Conservation (phyloP, 1,140 invertebrate species). For the Lepidotrigona ventralis region DNA sequence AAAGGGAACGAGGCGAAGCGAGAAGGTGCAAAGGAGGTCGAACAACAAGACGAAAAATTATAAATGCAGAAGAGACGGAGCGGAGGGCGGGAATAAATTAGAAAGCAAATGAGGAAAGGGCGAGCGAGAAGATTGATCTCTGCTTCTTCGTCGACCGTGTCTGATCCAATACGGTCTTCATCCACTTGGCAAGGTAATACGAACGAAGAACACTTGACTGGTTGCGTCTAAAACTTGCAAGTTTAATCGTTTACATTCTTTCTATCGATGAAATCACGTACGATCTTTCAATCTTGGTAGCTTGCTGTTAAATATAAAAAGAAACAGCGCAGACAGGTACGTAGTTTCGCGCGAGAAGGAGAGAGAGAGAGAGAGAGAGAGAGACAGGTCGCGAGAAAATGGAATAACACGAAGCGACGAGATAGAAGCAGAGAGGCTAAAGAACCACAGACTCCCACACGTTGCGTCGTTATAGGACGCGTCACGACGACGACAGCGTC, state of each 20-base stretch:
- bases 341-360: not conserved
- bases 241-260: not conserved
- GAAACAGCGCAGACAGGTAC: not conserved
- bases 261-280: not conserved
- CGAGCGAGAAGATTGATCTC: not conserved
- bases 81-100: slow-evolving; percentile 4
- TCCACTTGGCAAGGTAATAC: not conserved
- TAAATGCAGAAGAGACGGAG: not conserved
- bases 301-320: not conserved
- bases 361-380: too few relatives aligned
- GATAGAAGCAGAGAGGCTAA: slow-evolving; percentile 48
- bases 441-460: slow-evolving; percentile 56
- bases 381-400: slow-evolving; percentile 31
- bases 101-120: not conserved
- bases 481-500: slow-evolving; percentile 55
- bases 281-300: not conserved
- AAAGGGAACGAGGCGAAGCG: not conserved
- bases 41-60: slow-evolving; percentile 16
- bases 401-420: slow-evolving; percentile 40
- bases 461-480: slow-evolving; percentile 61
- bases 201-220: too few relatives aligned
- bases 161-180: slow-evolving; percentile 1
- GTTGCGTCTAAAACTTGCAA: not conserved
- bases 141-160: not conserved
- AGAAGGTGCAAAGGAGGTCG: slow-evolving; percentile 32